Conservation (phyloP, 2,797 vertebrate species). For the Moxostoma hubbsi region DNA sequence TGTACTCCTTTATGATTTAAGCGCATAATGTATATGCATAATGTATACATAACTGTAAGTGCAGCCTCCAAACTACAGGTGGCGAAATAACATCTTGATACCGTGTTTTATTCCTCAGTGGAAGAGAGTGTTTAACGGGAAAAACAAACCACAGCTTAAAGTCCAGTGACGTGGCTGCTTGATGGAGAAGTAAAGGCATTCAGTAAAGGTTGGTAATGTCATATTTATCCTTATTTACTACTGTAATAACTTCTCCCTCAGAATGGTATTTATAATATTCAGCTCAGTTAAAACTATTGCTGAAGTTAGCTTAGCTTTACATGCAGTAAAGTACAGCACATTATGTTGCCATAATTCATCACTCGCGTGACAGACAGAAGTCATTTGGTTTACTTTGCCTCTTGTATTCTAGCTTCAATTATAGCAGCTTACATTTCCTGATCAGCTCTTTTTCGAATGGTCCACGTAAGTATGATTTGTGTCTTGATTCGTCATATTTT, state of each 20-base stretch:
- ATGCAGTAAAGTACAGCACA: background rate
- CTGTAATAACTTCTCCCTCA: background rate
- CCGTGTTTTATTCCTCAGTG: background rate
- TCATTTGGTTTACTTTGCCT: background rate
- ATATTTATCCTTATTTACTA: background rate
- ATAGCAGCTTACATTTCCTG: background rate
- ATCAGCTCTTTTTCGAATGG: background rate
- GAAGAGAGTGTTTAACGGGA: slow-evolving; percentile 31
- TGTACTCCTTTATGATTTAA: no score
- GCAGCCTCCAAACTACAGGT: slow-evolving; percentile 36
- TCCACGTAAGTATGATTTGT: background rate
- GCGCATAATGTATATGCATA: background rate
- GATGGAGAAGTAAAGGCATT: background rate
- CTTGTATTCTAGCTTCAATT: background rate
- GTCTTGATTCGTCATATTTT: background rate
- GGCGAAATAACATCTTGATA: background rate
- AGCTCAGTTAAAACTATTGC: background rate
- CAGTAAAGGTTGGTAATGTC: slow-evolving; percentile 20
- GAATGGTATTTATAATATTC: background rate
- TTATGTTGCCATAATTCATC: background rate
- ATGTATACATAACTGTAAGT: background rate
- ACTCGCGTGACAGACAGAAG: background rate
- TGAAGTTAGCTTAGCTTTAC: slow-evolving; percentile 20
- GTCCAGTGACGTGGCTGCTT: slow-evolving; percentile 56
- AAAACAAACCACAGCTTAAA: slow-evolving; percentile 48